Conservation (phyloP, 2,113 vertebrate species). For the Lepisosteus oculatus region DNA sequence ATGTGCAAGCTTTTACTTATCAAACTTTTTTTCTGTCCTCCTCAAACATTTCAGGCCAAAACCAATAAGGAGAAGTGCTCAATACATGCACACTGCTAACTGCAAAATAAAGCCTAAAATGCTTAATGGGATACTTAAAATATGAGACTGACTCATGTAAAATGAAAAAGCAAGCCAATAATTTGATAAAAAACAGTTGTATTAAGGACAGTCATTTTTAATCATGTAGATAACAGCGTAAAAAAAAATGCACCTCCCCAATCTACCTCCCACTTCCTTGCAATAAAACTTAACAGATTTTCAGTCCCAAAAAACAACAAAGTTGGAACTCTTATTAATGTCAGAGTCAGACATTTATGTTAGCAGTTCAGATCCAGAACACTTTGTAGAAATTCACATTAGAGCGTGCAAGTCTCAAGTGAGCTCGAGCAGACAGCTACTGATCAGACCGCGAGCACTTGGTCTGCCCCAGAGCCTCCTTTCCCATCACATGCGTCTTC, state of each 20-base stretch:
- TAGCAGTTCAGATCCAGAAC: no score
- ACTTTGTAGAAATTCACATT: background rate
- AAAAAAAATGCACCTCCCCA: conserved; percentile 2
- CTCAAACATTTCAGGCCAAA: no score
- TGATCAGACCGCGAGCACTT: background rate
- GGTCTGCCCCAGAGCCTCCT: background rate
- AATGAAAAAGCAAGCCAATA: conserved; percentile 7
- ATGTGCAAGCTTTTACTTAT: background rate
- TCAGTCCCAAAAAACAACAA: background rate
- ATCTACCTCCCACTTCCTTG: background rate
- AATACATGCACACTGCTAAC: background rate
- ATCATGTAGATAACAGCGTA: no score
- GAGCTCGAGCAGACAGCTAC: background rate
- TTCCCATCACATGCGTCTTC: conserved; percentile 10
- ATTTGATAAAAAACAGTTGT: background rate
- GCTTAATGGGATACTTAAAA: conserved; percentile 10
- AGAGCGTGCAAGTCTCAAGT: background rate
- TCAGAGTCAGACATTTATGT: no score
- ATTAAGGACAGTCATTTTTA: no score
- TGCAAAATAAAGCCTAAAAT: background rate
- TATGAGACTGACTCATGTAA: conserved; percentile 19
- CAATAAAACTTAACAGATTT: no score
- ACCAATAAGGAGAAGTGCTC: background rate
- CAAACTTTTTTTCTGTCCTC: background rate
- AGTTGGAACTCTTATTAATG: no score